These are phyloP conservation scores for Salvator merianae DNA, from an alignment of 2,113 vertebrate species.

Conservation along the genomic window DNA sequence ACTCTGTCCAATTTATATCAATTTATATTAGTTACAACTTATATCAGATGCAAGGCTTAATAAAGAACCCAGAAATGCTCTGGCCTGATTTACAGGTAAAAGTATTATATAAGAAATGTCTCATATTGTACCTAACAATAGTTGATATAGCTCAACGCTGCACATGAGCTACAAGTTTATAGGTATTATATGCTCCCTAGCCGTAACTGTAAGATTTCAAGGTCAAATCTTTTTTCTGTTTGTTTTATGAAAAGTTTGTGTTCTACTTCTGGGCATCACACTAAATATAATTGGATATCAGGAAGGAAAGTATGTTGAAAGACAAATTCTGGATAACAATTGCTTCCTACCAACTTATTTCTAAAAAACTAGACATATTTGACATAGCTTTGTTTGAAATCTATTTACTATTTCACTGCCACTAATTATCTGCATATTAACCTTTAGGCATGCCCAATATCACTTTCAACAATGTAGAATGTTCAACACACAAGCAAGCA, in stretches of 20 bases:
- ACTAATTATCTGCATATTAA: not conserved
- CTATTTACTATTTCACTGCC: not conserved
- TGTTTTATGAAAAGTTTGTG: not conserved
- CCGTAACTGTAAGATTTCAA: too few relatives aligned
- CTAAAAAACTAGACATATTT: not conserved
- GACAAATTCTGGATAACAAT: not conserved
- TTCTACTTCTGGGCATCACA: not conserved
- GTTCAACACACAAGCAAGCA: not conserved
- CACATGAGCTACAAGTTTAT: too few relatives aligned
- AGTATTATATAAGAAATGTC: not conserved
- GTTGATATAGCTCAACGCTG: not conserved
- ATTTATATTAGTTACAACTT: not conserved
- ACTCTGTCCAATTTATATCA: not conserved
- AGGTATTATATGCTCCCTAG: too few relatives aligned
- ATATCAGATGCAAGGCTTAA: not conserved
- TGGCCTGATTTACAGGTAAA: not conserved
- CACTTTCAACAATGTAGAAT: slow-evolving; percentile 11
- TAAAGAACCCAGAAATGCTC: not conserved
- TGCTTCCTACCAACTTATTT: not conserved
- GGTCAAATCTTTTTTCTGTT: too few relatives aligned
- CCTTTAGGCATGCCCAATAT: slow-evolving; percentile 12
- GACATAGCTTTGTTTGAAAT: not conserved
- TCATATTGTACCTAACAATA: not conserved
- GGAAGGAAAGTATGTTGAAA: not conserved
- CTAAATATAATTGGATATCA: not conserved